Conservation (phyloP, 1,140 invertebrate genomes). For the Dryas iulia region DNA sequence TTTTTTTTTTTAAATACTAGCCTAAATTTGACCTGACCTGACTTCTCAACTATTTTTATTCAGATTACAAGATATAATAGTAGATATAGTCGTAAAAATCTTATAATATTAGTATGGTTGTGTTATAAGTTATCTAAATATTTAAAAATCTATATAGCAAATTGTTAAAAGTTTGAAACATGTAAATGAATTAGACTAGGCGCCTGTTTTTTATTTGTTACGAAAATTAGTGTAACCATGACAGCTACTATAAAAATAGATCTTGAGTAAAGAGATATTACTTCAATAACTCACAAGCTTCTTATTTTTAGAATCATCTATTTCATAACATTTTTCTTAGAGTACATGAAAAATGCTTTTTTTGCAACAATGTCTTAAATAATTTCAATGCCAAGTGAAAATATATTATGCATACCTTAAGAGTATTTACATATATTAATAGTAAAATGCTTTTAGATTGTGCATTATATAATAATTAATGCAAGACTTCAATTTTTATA, state of each 20-base stretch:
- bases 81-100: too few species aligned
- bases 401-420: too few species aligned
- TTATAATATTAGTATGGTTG: too few species aligned
- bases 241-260: neutral
- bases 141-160: neutral
- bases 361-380: neutral
- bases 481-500: neutral
- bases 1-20: too few species aligned
- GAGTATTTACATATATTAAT: too few species aligned
- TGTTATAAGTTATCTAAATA: too few species aligned
- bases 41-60: too few species aligned
- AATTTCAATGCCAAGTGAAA: neutral
- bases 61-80: too few species aligned
- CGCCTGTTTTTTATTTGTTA: neutral
- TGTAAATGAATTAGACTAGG: neutral
- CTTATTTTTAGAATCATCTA: neutral
- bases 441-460: too few species aligned
- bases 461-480: too few species aligned
- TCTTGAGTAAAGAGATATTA: neutral
- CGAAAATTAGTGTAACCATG: neutral
- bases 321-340: neutral
- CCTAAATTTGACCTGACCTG: too few species aligned
- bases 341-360: neutral
- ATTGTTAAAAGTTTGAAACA: neutral
- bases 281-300: neutral